phyloP scores from a whole-genome alignment of 2,888 invertebrate species.

The Tachystola acroxantha region DNA sequence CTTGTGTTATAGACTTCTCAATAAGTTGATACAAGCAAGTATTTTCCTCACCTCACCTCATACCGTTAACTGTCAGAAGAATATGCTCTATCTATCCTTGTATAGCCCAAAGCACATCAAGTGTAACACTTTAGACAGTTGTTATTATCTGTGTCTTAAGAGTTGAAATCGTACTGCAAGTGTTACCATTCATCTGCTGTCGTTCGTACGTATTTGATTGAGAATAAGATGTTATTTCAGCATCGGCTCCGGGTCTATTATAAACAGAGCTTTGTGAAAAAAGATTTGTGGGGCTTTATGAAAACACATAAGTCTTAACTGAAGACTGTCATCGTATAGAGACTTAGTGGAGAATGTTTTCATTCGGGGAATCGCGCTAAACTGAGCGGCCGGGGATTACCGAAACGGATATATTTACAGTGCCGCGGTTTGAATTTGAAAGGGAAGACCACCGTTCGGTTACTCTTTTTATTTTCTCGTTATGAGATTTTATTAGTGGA shows the following conservation, averaged over 20 bases:
- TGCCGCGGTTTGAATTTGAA: constrained; percentile 18
- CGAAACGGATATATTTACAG: constrained; percentile 26
- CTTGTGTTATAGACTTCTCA: no score
- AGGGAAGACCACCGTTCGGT: neutral
- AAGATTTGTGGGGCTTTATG: constrained; percentile 32
- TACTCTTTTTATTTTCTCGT: neutral
- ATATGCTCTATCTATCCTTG: no score
- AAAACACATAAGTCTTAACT: constrained; percentile 26
- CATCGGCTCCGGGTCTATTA: constrained; percentile 16
- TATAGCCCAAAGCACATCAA: no score
- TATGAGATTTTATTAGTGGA: neutral
- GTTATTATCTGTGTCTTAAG: no score
- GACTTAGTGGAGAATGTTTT: constrained; percentile 22
- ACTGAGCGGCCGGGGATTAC: constrained; percentile 28
- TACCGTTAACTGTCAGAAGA: no score
- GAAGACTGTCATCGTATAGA: constrained; percentile 12
- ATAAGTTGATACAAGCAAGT: no score
- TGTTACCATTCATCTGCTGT: no score
- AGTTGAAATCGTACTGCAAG: no score
- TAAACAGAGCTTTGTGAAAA: constrained; percentile 42
- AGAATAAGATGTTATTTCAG: neutral
- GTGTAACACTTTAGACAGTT: no score
- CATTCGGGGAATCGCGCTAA: constrained; percentile 26
- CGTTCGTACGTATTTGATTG: neutral
- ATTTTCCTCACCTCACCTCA: no score